Percentiles rank a stretch among this genome's conserved stretches.
Evolutionary conservation across 1,140 invertebrate genomes (phyloP).

Genomic region (Pogonognathellus flavescens): DNA sequence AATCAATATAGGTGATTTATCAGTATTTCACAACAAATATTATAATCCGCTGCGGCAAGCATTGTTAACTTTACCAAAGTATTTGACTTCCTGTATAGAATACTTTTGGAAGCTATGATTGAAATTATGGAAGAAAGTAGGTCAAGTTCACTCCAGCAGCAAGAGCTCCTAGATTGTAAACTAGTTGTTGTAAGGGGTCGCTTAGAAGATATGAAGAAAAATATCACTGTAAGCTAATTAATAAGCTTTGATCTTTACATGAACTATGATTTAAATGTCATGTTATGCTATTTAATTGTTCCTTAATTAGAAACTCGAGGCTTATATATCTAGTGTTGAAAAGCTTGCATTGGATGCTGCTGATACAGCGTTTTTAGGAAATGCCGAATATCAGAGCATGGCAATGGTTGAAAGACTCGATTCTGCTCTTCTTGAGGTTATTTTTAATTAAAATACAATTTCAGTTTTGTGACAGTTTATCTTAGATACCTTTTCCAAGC

Average conservation of each 20-base stretch:
- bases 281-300: constrained; percentile 12
- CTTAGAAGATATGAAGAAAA: constrained; percentile 60
- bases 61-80: not conserved
- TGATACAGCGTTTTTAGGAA: constrained; percentile 62
- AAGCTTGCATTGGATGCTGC: constrained; percentile 57
- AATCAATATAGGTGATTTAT: constrained; percentile 59
- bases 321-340: constrained; percentile 56
- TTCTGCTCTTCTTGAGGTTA: constrained; percentile 39
- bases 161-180: constrained; percentile 60
- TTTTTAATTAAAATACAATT: not conserved
- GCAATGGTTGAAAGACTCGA: constrained; percentile 62
- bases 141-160: not conserved
- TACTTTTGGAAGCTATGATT: constrained; percentile 53
- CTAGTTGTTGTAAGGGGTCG: constrained; percentile 55
- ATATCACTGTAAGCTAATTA: constrained; percentile 50
- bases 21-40: not conserved
- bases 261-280: not conserved
- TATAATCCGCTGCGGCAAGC: no score
- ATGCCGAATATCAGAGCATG: constrained; percentile 62
- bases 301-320: constrained; percentile 59
- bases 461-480: not conserved
- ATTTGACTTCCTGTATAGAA: constrained; percentile 41
- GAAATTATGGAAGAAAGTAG: constrained; percentile 59
- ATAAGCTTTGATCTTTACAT: not conserved
- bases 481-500: not conserved